Evolutionary conservation across 1,140 invertebrate species (phyloP).

Genomic region (Eubasilissa regina): DNA sequence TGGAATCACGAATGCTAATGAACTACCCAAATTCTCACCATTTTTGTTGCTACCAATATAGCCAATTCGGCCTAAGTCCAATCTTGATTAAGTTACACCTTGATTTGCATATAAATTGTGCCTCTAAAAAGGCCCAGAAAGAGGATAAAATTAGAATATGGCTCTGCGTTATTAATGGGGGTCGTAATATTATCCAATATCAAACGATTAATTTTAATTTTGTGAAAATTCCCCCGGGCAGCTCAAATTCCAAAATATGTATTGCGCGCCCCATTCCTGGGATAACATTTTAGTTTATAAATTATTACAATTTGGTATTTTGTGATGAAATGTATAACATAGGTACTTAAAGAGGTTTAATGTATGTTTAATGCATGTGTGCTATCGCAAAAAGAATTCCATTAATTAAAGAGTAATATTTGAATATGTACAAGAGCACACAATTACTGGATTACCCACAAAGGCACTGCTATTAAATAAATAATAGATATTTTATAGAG

Average conservation of each 20-base stretch:
- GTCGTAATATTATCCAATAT: constrained; percentile 45
- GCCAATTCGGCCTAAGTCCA: constrained; percentile 31
- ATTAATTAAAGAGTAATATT: no score
- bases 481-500: no score
- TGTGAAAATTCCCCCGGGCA: constrained; percentile 5
- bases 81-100: constrained; percentile 20
- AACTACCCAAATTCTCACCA: not conserved
- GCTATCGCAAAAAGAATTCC: no score
- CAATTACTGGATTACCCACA: no score
- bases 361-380: no score
- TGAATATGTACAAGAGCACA: no score
- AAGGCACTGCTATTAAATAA: no score
- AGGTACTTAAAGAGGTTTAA: no score
- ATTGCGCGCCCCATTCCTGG: not conserved
- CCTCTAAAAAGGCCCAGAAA: constrained; percentile 42
- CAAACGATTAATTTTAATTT: constrained; percentile 45
- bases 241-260: not conserved
- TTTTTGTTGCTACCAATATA: not conserved
- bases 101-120: constrained; percentile 52
- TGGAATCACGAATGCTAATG: no score
- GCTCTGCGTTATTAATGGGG: constrained; percentile 37
- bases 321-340: no score
- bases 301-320: no score
- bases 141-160: constrained; percentile 40
- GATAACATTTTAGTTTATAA: no score